Conservation (phyloP, 2,113 vertebrate genomes). For the Coregonus clupeaformis region DNA sequence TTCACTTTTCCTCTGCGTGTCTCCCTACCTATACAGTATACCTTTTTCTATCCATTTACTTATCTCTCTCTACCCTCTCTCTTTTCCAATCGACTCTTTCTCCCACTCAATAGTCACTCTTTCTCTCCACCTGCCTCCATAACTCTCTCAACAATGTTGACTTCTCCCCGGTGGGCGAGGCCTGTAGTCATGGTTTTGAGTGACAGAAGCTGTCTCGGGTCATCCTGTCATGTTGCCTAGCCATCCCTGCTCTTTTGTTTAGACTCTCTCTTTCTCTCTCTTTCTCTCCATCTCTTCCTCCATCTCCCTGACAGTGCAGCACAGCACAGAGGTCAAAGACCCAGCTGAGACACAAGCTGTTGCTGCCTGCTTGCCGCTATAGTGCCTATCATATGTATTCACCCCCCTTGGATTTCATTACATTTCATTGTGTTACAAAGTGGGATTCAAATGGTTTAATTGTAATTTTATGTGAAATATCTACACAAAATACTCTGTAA, state of each 20-base stretch:
- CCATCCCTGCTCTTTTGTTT: not conserved
- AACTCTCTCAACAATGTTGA: too few species aligned
- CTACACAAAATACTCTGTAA: too few species aligned
- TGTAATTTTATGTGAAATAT: too few species aligned
- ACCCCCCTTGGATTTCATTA: too few species aligned
- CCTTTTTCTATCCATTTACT: not conserved
- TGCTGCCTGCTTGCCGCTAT: slow-evolving; percentile 36
- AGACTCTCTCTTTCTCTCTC: too few species aligned
- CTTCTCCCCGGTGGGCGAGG: slow-evolving; percentile 1
- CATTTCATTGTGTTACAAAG: too few species aligned
- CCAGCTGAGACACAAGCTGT: slow-evolving; percentile 74
- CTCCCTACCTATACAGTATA: not conserved
- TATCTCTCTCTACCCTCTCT: not conserved
- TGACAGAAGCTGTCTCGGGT: slow-evolving; percentile 24
- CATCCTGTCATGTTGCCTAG: slow-evolving; percentile 16
- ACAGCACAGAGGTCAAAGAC: slow-evolving; percentile 62
- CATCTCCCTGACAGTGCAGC: slow-evolving; percentile 1
- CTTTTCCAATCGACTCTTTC: slow-evolving; percentile 12
- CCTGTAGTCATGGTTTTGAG: not conserved
- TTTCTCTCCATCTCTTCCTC: too few species aligned
- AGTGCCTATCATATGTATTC: not conserved
- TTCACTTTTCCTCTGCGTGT: not conserved
- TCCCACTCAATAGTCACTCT: not conserved
- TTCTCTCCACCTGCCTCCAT: too few species aligned
- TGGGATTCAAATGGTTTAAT: too few species aligned